A percentile compares a stretch with the other conserved stretches of the same genome.
These are phyloP conservation scores for Cochlearius cochlearius DNA, from an alignment of 2,113 vertebrate genomes.

Conservation along the genomic window DNA sequence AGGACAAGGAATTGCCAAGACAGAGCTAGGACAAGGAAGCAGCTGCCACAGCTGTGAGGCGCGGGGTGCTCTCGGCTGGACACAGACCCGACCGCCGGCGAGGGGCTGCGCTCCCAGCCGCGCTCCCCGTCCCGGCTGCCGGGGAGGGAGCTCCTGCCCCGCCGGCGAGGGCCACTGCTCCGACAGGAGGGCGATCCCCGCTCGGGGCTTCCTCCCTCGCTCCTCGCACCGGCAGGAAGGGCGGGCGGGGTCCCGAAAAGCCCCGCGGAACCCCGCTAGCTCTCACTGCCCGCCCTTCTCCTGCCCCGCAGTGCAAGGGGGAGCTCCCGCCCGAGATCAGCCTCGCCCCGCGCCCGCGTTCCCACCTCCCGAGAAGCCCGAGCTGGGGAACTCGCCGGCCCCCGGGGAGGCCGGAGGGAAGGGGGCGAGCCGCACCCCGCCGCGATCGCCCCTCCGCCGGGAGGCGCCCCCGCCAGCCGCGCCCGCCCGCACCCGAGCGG, in stretches of 20 bases:
- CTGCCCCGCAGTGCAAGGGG: neutral
- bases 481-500: neutral
- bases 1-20: neutral
- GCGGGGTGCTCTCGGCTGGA: neutral
- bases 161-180: neutral
- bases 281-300: too few species aligned
- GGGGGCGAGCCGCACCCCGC: too few species aligned
- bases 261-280: neutral
- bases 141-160: neutral
- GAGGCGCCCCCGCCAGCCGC: accelerated
- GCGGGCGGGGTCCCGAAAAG: neutral
- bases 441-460: too few species aligned
- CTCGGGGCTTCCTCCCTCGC: neutral
- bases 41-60: neutral
- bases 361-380: neutral
- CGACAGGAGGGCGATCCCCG: accelerated
- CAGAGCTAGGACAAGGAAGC: neutral
- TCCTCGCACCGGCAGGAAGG: neutral
- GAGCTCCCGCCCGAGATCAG: neutral
- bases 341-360: neutral
- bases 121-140: neutral
- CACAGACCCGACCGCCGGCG: neutral
- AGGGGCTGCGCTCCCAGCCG: neutral
- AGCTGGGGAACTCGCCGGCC: accelerated
- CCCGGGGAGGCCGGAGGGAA: neutral